A percentile compares a stretch with the other conserved stretches of the same genome.
Evolutionary conservation across 1,140 invertebrate genomes (phyloP).

Genomic region (Drosophila kepulauana): DNA sequence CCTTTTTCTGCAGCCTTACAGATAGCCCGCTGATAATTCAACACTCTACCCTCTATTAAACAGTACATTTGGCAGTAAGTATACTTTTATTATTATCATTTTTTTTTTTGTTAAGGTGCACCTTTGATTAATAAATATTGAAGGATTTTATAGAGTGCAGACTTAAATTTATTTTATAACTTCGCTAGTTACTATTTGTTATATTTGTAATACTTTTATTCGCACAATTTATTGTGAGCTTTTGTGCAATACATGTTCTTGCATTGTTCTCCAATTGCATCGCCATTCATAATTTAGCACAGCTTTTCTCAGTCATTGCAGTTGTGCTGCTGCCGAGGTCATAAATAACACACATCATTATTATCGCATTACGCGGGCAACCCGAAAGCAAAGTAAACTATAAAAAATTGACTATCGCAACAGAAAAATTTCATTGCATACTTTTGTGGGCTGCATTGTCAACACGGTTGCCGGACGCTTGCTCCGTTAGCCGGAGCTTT

Average conservation of each 20-base stretch:
- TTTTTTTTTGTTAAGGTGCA: too few species aligned
- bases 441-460: constrained; percentile 59
- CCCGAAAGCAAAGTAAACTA: constrained; percentile 42
- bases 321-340: not conserved
- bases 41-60: too few species aligned
- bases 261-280: constrained; percentile 10
- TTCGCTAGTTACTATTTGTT: too few species aligned
- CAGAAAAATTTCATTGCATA: constrained; percentile 48
- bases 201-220: not conserved
- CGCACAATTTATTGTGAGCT: not conserved
- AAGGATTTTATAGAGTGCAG: too few species aligned
- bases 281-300: constrained; percentile 13
- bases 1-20: too few species aligned
- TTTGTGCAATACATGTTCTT: not conserved
- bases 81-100: too few species aligned
- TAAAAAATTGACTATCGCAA: constrained; percentile 50
- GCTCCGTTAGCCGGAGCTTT: constrained; percentile 8
- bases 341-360: constrained; percentile 67
- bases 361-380: constrained; percentile 65
- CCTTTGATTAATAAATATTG: too few species aligned
- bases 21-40: too few species aligned
- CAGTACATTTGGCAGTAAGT: too few species aligned
- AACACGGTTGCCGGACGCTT: constrained; percentile 38
- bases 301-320: constrained; percentile 21
- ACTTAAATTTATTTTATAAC: too few species aligned